Evolutionary conservation across 2,113 vertebrate genomes (phyloP).

Genomic region (Macquaria ambigua): DNA sequence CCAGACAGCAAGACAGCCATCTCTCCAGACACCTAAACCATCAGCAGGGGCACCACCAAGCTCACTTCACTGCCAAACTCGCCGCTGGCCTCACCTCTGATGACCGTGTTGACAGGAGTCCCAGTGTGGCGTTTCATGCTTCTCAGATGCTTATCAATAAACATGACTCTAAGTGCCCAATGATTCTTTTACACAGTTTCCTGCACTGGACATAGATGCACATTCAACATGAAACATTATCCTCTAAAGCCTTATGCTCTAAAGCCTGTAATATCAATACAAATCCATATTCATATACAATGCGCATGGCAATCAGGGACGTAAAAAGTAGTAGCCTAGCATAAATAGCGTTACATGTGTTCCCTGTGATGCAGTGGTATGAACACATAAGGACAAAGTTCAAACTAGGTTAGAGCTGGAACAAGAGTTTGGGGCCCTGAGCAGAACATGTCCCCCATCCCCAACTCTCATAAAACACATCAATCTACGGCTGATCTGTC

Average conservation of each 20-base stretch:
- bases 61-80: conserved; percentile 28
- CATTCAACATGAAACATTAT: not conserved
- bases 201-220: not conserved
- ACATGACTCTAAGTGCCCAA: conserved; percentile 49
- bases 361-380: not conserved
- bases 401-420: not conserved
- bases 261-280: not conserved
- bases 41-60: not conserved
- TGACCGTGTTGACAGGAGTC: conserved; percentile 46
- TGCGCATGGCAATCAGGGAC: not conserved
- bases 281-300: not conserved
- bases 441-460: not conserved
- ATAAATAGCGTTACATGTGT: not conserved
- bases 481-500: not conserved
- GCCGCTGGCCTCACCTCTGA: conserved; percentile 30
- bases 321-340: not conserved
- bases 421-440: not conserved
- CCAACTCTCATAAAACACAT: not conserved
- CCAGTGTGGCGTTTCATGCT: conserved; percentile 50
- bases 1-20: conserved; percentile 30
- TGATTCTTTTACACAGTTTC: conserved; percentile 33
- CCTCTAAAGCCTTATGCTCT: not conserved
- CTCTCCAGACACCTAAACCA: conserved; percentile 41
- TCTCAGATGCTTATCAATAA: conserved; percentile 67
- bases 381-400: not conserved